Evolutionary conservation across 2,888 invertebrate genomes (phyloP), one percentile per base, ranked within the genome.

Genomic region (Branchipolynoe longqiensis): DNA sequence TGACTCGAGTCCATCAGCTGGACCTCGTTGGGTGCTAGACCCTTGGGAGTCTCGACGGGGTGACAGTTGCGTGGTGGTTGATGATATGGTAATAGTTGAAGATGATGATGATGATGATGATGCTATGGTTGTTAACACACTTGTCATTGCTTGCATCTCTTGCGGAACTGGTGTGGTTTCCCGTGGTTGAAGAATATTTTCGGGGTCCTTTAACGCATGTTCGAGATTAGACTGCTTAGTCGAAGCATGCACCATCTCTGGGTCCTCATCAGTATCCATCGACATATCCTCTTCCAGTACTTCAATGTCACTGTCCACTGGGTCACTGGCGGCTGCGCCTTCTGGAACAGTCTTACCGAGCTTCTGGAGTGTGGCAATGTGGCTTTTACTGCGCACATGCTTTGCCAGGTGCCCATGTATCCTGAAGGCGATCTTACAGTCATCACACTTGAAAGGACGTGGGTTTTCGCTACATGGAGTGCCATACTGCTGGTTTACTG

Each of bases 361-460:
- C 92, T 97, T 97, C 94, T 98, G 98, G 88, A 98, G 95, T 91
- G 97, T 96, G 96, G 97, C 97, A 62, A 98, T 98, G 93, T 99
- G 99, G 95, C 97, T 97, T 95, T 98, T 98, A 88, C 98, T 98
- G 85, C 99, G 96, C 87, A 99, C 95, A 95, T 99, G 99, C 94
- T 99, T 99, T 0, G 98, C 98, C 91, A 99, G 95, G 94, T 99
- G 99, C 0, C 99, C 99, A 92, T 98, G 98, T 91, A 98, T 98
- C 12, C 94, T 91, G 93, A 99, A 99, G 12, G 98, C 98, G 90
- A 98, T 97, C 92, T 97, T 97, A 93, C 99, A 99, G 92, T 99
- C 98, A 31, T 96, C 96, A 94, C 99, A 99, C 92, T 98, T 97
- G 94, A 98, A 99, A 28, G 99, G 98, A 82, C 99, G 95, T 1